Percentiles rank a stretch among this genome's conserved stretches.
phyloP scores from a whole-genome alignment of 2,797 vertebrate species.

The Semotilus atromaculatus region DNA sequence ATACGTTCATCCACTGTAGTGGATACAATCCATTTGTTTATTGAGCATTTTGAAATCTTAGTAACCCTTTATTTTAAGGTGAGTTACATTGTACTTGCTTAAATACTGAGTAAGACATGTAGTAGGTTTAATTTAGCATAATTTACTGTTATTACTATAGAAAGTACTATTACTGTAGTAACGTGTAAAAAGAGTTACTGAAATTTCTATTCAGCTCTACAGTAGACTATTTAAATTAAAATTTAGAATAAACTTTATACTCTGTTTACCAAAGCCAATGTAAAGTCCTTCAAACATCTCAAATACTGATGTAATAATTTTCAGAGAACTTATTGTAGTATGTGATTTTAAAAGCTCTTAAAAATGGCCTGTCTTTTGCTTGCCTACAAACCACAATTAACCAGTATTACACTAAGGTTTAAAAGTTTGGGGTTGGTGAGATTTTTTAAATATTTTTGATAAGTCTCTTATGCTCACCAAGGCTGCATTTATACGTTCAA shows the following conservation, averaged over 20 bases:
- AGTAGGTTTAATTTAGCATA: too few species aligned
- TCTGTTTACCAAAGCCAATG: background rate
- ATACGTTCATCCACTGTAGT: too few species aligned
- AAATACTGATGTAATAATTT: background rate
- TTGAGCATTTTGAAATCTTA: background rate
- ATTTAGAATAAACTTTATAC: background rate
- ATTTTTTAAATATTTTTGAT: background rate
- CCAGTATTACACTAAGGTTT: background rate
- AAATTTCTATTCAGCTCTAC: background rate
- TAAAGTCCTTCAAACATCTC: too few species aligned
- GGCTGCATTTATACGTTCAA: background rate
- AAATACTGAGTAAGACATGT: too few species aligned
- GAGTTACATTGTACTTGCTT: too few species aligned
- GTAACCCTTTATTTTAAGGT: too few species aligned
- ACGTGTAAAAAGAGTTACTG: too few species aligned
- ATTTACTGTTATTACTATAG: too few species aligned
- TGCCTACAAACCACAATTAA: background rate
- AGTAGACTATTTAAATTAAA: background rate
- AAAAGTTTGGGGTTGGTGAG: too few species aligned
- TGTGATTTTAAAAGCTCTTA: background rate
- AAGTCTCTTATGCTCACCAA: background rate
- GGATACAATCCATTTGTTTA: background rate
- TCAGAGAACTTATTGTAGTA: background rate
- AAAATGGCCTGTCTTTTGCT: background rate
- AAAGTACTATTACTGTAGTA: too few species aligned